Conservation (phyloP, 2,113 vertebrate genomes). For the Plestiodon gilberti region DNA sequence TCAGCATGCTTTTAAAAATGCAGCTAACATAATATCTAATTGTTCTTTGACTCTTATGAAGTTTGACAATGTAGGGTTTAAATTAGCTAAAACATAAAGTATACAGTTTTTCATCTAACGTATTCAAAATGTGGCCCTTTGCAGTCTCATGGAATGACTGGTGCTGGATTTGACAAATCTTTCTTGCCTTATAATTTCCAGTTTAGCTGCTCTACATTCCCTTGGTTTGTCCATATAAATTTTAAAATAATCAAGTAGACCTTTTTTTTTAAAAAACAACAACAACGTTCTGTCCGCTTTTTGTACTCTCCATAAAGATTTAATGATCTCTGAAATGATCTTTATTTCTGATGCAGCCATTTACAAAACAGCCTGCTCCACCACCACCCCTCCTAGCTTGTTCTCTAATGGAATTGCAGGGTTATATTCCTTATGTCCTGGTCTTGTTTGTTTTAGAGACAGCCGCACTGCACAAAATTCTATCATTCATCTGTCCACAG, state of each 20-base stretch:
- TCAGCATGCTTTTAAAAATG: too few species aligned
- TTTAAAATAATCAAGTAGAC: background rate
- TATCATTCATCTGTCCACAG: background rate
- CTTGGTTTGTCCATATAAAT: background rate
- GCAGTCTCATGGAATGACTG: background rate
- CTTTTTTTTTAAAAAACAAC: background rate
- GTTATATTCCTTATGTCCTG: background rate
- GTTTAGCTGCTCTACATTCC: background rate
- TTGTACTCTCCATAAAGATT: background rate
- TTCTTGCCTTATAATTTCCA: background rate
- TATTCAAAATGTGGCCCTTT: background rate
- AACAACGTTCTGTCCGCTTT: background rate
- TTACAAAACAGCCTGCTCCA: background rate
- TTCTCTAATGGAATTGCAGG: slow-evolving; percentile 7
- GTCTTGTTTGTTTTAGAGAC: background rate
- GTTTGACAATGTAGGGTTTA: background rate
- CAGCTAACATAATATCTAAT: too few species aligned
- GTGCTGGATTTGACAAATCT: background rate
- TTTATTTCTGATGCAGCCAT: background rate
- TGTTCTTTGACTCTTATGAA: background rate
- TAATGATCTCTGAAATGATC: background rate
- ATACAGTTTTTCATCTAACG: background rate
- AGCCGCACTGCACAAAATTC: background rate
- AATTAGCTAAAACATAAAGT: background rate
- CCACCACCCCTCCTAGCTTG: background rate